phyloP scores from a whole-genome alignment of 2,888 invertebrate species.

The Sussaba pulchella region DNA sequence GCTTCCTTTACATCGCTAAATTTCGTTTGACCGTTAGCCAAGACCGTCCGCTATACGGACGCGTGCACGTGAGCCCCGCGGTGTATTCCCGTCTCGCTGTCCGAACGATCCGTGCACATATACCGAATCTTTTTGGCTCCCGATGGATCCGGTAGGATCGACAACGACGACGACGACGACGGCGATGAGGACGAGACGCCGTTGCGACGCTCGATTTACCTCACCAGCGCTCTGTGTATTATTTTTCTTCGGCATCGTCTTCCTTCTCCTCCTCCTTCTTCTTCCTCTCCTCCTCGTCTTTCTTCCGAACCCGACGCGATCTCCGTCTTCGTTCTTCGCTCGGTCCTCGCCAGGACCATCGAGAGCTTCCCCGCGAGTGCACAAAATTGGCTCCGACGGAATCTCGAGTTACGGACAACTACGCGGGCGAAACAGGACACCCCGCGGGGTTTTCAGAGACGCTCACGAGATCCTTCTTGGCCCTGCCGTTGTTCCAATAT shows the following conservation, averaged over 20 bases:
- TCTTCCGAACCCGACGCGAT: neutral
- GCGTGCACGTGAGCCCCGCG: neutral
- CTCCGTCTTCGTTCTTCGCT: slow-evolving; percentile 11
- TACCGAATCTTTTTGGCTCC: slow-evolving; percentile 42
- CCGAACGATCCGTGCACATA: slow-evolving; percentile 5
- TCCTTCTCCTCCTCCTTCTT: slow-evolving; percentile 37
- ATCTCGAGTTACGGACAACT: slow-evolving; percentile 80
- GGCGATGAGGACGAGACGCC: slow-evolving; percentile 17
- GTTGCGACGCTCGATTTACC: slow-evolving; percentile 39
- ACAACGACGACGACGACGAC: slow-evolving; percentile 2
- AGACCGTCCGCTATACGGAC: neutral
- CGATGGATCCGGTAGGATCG: slow-evolving; percentile 21
- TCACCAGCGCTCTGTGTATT: slow-evolving; percentile 19
- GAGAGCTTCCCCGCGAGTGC: slow-evolving; percentile 52
- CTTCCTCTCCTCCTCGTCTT: slow-evolving; percentile 30
- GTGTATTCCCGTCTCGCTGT: neutral
- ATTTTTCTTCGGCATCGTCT: slow-evolving; percentile 46
- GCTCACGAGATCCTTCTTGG: slow-evolving; percentile 30
- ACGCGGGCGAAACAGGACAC: slow-evolving; percentile 61
- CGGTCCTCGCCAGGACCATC: slow-evolving; percentile 13
- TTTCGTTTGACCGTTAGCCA: slow-evolving; percentile 9
- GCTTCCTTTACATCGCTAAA: slow-evolving; percentile 2
- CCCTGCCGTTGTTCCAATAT: neutral
- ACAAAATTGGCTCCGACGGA: slow-evolving; percentile 80
- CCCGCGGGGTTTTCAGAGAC: slow-evolving; percentile 59